Percentiles rank a stretch among this genome's conserved stretches.
Conservation (phyloP, 2,113 vertebrate genomes). For the Mugil cephalus region DNA sequence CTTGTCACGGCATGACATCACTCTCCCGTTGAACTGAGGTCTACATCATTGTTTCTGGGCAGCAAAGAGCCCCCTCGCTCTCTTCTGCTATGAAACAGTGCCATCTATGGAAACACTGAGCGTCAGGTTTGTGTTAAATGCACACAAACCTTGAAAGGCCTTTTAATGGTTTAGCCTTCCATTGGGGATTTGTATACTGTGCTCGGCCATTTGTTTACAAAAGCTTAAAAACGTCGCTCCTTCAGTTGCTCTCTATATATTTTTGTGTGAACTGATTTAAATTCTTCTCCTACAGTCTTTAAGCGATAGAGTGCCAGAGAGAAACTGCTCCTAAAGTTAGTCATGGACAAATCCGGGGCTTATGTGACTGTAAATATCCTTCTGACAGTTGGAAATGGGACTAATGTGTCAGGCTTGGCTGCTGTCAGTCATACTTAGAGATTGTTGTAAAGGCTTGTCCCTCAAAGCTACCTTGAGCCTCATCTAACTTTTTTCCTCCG, state of each 20-base stretch:
- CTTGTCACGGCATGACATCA: conserved; percentile 64
- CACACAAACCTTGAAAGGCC: not conserved
- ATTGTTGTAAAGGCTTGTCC: conserved; percentile 34
- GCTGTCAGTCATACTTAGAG: conserved; percentile 73
- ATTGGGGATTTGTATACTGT: not conserved
- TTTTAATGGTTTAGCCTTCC: not conserved
- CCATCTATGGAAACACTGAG: conserved; percentile 69
- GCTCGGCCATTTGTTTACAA: conserved; percentile 23
- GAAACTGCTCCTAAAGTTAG: conserved; percentile 56
- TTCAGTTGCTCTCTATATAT: conserved; percentile 20
- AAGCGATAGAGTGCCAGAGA: conserved; percentile 23
- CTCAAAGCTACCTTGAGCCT: conserved; percentile 55
- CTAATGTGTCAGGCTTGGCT: conserved; percentile 61
- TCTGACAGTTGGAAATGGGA: conserved; percentile 63
- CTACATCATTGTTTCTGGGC: conserved; percentile 64
- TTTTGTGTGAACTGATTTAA: conserved; percentile 46
- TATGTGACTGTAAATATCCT: conserved; percentile 66
- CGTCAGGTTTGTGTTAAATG: not conserved
- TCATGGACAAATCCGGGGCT: conserved; percentile 56
- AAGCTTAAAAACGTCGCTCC: conserved; percentile 9
- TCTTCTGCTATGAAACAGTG: conserved; percentile 71
- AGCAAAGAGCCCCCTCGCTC: conserved; percentile 32
- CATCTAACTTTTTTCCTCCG: conserved; percentile 13
- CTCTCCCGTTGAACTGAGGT: conserved; percentile 25
- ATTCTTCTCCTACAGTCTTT: conserved; percentile 30